Base-by-base conservation (phyloP, 2,797 vertebrate species). In the Enteromius thamalakanensis region DNA sequence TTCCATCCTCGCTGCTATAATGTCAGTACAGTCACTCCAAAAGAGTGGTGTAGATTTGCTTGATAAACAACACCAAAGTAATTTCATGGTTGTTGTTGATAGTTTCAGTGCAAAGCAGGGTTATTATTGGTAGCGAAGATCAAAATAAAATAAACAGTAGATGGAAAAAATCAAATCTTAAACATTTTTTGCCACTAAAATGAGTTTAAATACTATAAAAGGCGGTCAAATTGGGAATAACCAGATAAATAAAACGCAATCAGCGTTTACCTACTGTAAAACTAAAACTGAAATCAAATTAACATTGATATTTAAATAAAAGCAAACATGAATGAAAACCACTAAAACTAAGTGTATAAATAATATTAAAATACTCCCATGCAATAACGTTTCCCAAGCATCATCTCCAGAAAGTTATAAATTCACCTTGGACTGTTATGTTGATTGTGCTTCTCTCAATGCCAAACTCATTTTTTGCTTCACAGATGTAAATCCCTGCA, bases 391-490 rank as follows among this genome's bases (percentile, higher is more conserved):
- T 76, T 82, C 51, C 29, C 32, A 29, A 2, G 8, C 2, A 3
- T 6, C 19, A 53, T 55, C 51, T 55, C 12, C 11, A 74, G 19
- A 9, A n/a, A 55, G 72, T 15, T 58, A 3, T 23, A 51, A 76
- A 88, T 92, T 89, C 86, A 95, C 94, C 92, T 90, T 90, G 58
- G 81, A 95, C 85, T 78, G 83, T 75, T 67, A 95, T 83, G 47
- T 93, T 26, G 82, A 94, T 86, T 65, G 87, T 84, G 80, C 87
- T 87, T 83, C 47, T 86, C 7, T 91, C 68, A 70, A 58, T 90
- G n/a, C 94, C 93, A 58, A 87, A 79, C 0, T 0, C 3, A 78
- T 94, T 93, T 83, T 74, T 83, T 64, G 88, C 92, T 40, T 79
- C 76, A 82, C 85, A 71, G 7, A 86, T 9, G 19, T 51, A 81